Evolutionary conservation across 1,140 invertebrate species (phyloP), one percentile per base, ranked within the genome.

Genomic region (Charaxes varanes): DNA sequence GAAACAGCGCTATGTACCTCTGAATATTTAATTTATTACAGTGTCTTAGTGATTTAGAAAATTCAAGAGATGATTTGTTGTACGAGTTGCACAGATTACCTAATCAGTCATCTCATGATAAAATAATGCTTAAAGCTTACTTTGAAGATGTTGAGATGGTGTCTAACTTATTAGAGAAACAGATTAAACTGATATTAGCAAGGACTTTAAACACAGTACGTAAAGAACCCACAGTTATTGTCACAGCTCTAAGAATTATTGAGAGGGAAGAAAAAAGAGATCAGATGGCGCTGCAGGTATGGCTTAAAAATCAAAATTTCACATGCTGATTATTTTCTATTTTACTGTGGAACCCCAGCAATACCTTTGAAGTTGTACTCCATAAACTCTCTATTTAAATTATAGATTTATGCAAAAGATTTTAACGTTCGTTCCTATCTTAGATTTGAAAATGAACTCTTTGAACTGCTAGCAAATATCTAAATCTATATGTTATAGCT

Each of bases 181-280:
- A 97, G 72, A 88, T 99, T 8, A 92, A 92, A 71, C 86, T 98
- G 4, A 94, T 98, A 49, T 74, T 99, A 11, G 92, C 93, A 36
- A 87, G 97, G 42, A 96, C 96, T 5, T 85, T 99, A 2, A 97
- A 97, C 62, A 97, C 95, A 3, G 95, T 99, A 0, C 86, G 96
- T 5, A 95, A 97, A 69, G 95, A 99, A 73, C 97, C 97, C 0
- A 96, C 95, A 1, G 90, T 97, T 3, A 96, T 99, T 62, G 98
- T 99, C 0, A 99, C 97, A 0, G 97, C 95, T 0, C 74, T 99
- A 2, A 87, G 98, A 47, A 98, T 99, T 35, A 96, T 99, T 57
- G 97, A 99, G 80, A 86, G 97, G 45, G 98, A 99, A 85, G 97
- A 99, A 67, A 96, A 94, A 77, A 89, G 92, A 10, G 95, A 97